These are phyloP conservation scores for Sipha maydis DNA, from an alignment of 2,888 invertebrate species.

Conservation along the genomic window DNA sequence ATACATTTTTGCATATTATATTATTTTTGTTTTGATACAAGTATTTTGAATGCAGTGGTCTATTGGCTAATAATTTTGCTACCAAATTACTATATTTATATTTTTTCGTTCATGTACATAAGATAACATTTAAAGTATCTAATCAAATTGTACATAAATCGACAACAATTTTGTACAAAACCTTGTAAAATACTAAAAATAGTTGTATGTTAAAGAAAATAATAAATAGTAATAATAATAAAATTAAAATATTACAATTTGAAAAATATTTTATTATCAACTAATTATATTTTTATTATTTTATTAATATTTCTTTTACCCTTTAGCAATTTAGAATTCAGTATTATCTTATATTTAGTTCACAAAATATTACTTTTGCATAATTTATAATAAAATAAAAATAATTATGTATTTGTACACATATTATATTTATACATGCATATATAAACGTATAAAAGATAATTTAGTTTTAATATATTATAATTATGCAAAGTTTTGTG, in stretches of 20 bases:
- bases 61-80: conserved; percentile 40
- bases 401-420: conserved; percentile 21
- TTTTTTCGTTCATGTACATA: conserved; percentile 54
- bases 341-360: conserved; percentile 60
- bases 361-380: conserved; percentile 36
- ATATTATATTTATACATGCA: conserved; percentile 39
- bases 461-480: conserved; percentile 46
- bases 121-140: conserved; percentile 46
- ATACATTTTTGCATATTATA: conserved; percentile 53
- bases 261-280: conserved; percentile 51
- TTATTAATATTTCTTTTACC: conserved; percentile 31
- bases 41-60: conserved; percentile 50
- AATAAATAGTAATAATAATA: conserved; percentile 43
- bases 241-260: conserved; percentile 55
- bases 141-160: conserved; percentile 59
- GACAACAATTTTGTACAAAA: conserved; percentile 47
- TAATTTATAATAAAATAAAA: conserved; percentile 46
- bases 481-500: conserved; percentile 54
- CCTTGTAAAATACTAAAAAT: conserved; percentile 52
- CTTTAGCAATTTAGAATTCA: conserved; percentile 56
- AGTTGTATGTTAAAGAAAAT: conserved; percentile 58
- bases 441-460: conserved; percentile 18
- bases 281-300: conserved; percentile 57
- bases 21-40: conserved; percentile 58
- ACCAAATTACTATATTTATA: conserved; percentile 54